These are phyloP conservation scores for Lycorma delicatula DNA, from an alignment of 1,140 invertebrate species.

Conservation along the genomic window DNA sequence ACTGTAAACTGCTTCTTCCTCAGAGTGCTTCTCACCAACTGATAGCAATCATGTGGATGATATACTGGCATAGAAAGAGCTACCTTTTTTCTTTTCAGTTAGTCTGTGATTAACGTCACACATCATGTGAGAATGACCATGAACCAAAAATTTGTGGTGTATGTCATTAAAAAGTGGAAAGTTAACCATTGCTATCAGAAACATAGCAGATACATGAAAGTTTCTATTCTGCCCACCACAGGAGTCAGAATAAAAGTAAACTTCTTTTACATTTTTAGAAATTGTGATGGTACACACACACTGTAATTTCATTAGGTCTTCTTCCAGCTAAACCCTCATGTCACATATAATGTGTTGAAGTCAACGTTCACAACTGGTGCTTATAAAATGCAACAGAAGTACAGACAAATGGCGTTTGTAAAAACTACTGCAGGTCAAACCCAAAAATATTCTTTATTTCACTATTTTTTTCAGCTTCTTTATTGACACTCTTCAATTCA, in stretches of 20 bases:
- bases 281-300: slow-evolving; percentile 28
- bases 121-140: neutral
- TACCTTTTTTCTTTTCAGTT: no score
- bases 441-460: no score
- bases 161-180: neutral
- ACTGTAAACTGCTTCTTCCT: no score
- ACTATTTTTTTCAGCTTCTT: slow-evolving; percentile 14
- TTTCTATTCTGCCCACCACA: slow-evolving; percentile 36
- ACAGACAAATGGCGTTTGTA: no score
- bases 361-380: no score
- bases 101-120: no score
- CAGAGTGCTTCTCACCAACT: no score
- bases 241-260: slow-evolving; percentile 33
- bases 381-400: no score
- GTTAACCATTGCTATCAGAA: slow-evolving; percentile 15
- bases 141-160: neutral
- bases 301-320: slow-evolving; percentile 32
- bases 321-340: slow-evolving; percentile 31
- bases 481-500: slow-evolving; percentile 4
- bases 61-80: no score
- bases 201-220: slow-evolving; percentile 27
- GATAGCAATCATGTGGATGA: no score
- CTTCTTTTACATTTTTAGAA: slow-evolving; percentile 18
- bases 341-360: slow-evolving; percentile 38
- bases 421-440: no score